Base-by-base conservation (phyloP, 1,140 invertebrate species). In the Lethrus apterus region DNA sequence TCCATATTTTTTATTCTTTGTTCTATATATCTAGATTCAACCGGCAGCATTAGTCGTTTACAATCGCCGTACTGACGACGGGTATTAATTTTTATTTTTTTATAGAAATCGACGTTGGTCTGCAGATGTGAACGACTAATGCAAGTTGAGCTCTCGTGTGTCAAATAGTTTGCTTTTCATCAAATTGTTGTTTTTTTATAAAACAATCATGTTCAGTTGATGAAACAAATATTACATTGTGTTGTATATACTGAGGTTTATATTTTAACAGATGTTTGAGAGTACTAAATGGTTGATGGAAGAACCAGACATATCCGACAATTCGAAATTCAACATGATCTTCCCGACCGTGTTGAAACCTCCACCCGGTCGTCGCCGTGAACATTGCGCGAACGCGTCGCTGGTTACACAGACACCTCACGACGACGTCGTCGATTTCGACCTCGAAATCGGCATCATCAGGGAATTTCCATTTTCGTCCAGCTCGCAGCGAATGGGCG, bases 391-490 rank as follows among this genome's bases (percentile, higher is more conserved):
- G 33, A 24, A 10, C 10, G 29, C 24, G 18, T 29, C 23, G 2
- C 17, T 20, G 14, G 10, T 17, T 15, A 26, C 21, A 38, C 38
- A 41, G 2, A 30, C 11, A 9, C 15, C 33, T 9, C 52, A 54
- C 10, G 46, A 51, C 35, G 48, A 50, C 15, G 14, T 52, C 4
- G 36, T 50, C 29, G 51, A 52, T 10, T 36, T 38, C 8, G 53
- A 62, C 14, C 14, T 69, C 50, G 76, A 86, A 64, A 81, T 93
- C 44, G 86, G 84, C 14, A 89, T 97, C 52, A 77, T 98, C 0
- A 78, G 90, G 18, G 91, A 97, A 68, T 94, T 94, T 71, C 89
- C 93, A 43, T 98, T 98, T 66, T 88, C 88, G 33, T 94, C 90
- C 8, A 81, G 77, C 18, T 70, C 93, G 1, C 92, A 96, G 66